Conservation (phyloP, 2,113 vertebrate species). For the Eulemur macaco region DNA sequence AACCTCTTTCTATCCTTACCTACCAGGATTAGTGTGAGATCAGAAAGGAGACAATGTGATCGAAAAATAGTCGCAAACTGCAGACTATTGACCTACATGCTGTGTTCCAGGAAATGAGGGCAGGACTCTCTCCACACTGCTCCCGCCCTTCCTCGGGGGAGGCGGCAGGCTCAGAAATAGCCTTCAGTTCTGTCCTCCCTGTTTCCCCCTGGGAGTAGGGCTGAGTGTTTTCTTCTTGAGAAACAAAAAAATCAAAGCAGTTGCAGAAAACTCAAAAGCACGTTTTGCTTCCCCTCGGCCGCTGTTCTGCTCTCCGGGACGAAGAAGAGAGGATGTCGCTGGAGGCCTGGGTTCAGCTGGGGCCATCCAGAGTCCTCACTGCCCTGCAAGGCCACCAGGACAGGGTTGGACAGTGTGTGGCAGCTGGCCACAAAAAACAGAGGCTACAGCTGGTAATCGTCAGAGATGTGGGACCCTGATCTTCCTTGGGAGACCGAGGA, state of each 20-base stretch:
- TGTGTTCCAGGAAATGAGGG: conserved; percentile 18
- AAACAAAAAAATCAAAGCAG: conserved; percentile 68
- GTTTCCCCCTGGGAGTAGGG: neutral
- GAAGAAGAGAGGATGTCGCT: neutral
- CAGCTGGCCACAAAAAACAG: neutral
- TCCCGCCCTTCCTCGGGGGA: conserved; percentile 53
- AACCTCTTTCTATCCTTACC: neutral
- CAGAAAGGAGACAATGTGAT: neutral
- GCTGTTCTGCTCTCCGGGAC: neutral
- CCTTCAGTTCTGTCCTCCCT: neutral
- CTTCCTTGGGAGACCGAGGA: neutral
- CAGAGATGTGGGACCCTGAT: neutral
- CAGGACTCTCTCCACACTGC: neutral
- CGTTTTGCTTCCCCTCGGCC: conserved; percentile 4
- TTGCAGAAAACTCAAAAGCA: conserved; percentile 27
- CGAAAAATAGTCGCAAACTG: neutral
- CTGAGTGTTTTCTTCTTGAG: conserved; percentile 54
- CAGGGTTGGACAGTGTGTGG: neutral
- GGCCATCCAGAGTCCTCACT: neutral
- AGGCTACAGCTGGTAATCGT: neutral
- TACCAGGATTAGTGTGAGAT: neutral
- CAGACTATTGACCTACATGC: neutral
- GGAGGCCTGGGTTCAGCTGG: neutral
- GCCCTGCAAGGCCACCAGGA: neutral
- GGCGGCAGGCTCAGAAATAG: conserved; percentile 44